Evolutionary conservation across 2,797 vertebrate species (phyloP), one percentile per base, ranked within the genome.

Genomic region (Macrochelys suwanniensis): DNA sequence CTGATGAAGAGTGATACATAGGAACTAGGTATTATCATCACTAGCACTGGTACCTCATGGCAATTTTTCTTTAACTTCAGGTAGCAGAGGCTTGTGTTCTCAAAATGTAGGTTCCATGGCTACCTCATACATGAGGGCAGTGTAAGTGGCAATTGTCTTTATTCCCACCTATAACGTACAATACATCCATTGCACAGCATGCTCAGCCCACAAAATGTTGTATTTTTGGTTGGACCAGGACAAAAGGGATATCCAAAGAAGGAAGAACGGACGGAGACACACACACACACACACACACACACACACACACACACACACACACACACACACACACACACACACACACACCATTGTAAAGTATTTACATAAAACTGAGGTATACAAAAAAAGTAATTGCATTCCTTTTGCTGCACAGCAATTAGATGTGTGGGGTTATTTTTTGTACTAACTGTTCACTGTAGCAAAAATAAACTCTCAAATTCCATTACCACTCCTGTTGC

Each of bases 111-210:
- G n/a, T 37, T 56, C 33, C 1, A 15, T 7, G 5, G 25, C 3
- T 47, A 49, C 23, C 25, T n/a, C 45, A 19, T 31, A 28, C 47
- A 10, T 2, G 2, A 0, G 3, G 42, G 47, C 7, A 33, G 0
- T 37, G 16, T n/a, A 65, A 17, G 53, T 23, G 49, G 6, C 74
- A 57, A 49, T 33, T 11, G 31, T 6, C 21, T 49, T 79, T 31
- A 42, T 15, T n/a, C 9, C 17, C 26, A 45, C 33, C 42, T 47
- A 5, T 17, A 88, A 21, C 26, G 68, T 65, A n/a, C 61, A 17
- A 17, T 19, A n/a, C 7, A 5, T n/a, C 61, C 61, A 10, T 19
- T 65, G 33, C 1, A 8, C 17, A 65, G 16, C 31, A n/a, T n/a
- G 51, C 28, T 71, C 49, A 84, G 28, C 80, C 21, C 45, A 78